Conservation (phyloP, 2,888 invertebrate genomes). For the Scaptomyza caliginosa region DNA sequence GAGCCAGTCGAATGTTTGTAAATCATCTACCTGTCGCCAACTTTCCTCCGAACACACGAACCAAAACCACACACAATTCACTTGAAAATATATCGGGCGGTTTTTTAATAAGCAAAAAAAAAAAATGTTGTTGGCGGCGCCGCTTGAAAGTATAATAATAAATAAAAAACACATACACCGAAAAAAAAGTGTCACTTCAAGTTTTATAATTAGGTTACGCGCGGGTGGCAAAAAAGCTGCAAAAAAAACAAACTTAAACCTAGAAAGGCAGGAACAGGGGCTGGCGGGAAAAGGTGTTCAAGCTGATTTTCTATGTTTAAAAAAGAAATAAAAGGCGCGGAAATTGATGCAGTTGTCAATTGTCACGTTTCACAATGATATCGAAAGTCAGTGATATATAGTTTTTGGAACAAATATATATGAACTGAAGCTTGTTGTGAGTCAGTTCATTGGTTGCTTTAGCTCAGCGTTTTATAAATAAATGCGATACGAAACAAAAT, state of each 20-base stretch:
- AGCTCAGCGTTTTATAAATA: conserved; percentile 29
- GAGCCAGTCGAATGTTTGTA: background rate
- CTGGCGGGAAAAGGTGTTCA: background rate
- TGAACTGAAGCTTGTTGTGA: conserved; percentile 22
- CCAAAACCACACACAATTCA: conserved; percentile 9
- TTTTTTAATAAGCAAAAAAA: conserved; percentile 35
- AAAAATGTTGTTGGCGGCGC: conserved; percentile 38
- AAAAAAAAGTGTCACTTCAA: conserved; percentile 58
- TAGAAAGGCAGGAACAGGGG: background rate
- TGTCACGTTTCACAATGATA: conserved; percentile 58
- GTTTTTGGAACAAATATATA: conserved; percentile 17
- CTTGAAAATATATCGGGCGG: conserved; percentile 29
- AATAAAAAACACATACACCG: background rate
- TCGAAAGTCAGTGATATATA: conserved; percentile 27
- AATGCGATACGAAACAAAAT: conserved; percentile 5
- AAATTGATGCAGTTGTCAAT: conserved; percentile 13
- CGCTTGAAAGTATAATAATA: conserved; percentile 18
- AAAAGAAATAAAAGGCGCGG: conserved; percentile 21
- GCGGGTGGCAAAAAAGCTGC: conserved; percentile 64
- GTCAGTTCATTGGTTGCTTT: conserved; percentile 15
- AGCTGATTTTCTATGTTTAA: conserved; percentile 2
- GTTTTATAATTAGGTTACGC: conserved; percentile 75
- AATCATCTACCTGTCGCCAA: conserved; percentile 43
- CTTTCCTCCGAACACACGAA: conserved; percentile 36
- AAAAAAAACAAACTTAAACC: conserved; percentile 8